Conservation (phyloP, 1,140 invertebrate species). For the Bombus impatiens region DNA sequence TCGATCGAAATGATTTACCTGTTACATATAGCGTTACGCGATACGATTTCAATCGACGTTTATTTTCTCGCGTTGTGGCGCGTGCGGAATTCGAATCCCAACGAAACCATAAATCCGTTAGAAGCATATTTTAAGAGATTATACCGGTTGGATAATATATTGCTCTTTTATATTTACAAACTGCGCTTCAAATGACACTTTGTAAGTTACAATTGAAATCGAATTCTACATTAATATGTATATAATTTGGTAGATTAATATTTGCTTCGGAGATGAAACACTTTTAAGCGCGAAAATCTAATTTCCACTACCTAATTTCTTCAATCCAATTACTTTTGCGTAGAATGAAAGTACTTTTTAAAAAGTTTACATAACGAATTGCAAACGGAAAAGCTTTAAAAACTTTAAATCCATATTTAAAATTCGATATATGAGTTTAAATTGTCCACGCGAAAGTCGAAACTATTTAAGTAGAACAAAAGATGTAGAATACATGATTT, state of each 20-base stretch:
- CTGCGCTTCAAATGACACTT: no score
- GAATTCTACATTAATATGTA: background rate
- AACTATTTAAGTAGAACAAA: background rate
- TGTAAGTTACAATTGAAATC: no score
- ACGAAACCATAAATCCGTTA: background rate
- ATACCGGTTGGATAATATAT: background rate
- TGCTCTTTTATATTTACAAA: background rate
- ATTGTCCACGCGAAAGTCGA: no score
- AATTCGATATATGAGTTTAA: no score
- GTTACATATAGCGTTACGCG: background rate
- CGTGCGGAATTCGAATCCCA: background rate
- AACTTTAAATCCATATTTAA: no score
- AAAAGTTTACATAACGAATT: no score
- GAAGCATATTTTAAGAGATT: background rate
- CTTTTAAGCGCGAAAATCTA: background rate
- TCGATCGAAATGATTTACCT: background rate
- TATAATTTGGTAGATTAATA: background rate
- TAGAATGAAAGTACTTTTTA: no score
- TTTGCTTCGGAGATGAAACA: no score
- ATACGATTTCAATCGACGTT: conserved; percentile 10
- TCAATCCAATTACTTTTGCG: no score
- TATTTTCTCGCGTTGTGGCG: background rate
- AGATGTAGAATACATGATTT: background rate
- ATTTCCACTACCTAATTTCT: background rate
- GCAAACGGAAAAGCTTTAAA: no score